These are phyloP conservation scores for Zeuzera pyrina DNA, from an alignment of 2,888 invertebrate species.

Conservation along the genomic window DNA sequence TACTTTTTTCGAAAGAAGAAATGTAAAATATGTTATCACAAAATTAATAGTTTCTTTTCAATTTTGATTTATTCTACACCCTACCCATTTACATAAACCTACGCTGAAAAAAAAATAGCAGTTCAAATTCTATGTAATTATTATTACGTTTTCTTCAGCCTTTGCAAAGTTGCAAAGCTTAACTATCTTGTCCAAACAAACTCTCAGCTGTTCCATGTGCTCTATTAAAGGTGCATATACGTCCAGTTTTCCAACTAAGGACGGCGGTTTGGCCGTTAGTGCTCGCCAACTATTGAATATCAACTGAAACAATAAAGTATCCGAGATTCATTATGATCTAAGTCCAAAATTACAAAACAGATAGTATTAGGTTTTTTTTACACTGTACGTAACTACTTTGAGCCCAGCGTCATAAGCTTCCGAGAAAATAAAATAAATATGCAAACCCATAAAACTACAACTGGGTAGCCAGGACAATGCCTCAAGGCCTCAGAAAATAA, in stretches of 20 bases:
- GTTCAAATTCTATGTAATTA: too few relatives aligned
- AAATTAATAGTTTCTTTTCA: too few relatives aligned
- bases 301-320: constrained; percentile 4
- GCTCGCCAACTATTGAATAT: constrained; percentile 35
- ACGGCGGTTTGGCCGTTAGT: constrained; percentile 50
- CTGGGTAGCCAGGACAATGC: neutral
- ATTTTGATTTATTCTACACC: too few relatives aligned
- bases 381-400: too few relatives aligned
- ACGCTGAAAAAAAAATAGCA: too few relatives aligned
- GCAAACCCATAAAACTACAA: neutral
- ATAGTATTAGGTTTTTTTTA: too few relatives aligned
- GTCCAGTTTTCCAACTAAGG: constrained; percentile 56
- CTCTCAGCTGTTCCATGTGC: constrained; percentile 53
- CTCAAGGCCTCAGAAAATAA: too few relatives aligned
- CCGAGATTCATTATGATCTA: neutral
- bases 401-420: too few relatives aligned
- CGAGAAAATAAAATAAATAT: neutral
- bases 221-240: constrained; percentile 36
- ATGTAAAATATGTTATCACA: too few relatives aligned
- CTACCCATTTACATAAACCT: too few relatives aligned
- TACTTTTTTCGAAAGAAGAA: too few relatives aligned
- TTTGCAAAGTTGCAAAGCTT: constrained; percentile 36
- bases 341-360: neutral
- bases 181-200: constrained; percentile 49
- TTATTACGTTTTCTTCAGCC: constrained; percentile 31